Conservation (phyloP, 2,797 vertebrate species). For the Bufotes viridis region DNA sequence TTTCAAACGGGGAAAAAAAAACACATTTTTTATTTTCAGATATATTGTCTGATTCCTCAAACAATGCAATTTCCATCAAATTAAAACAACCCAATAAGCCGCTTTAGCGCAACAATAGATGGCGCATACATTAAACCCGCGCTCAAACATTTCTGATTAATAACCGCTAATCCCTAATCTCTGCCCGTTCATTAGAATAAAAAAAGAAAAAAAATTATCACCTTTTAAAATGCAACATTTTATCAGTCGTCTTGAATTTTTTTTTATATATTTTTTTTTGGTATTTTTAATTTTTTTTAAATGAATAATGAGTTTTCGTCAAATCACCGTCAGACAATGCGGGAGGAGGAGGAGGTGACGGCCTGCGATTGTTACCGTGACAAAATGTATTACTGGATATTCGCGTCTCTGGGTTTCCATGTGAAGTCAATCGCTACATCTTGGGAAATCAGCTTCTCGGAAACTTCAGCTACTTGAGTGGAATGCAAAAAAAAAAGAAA, state of each 20-base stretch:
- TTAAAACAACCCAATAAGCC: slow-evolving; percentile 55
- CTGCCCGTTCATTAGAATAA: slow-evolving; percentile 34
- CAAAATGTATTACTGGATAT: slow-evolving; percentile 63
- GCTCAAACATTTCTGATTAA: slow-evolving; percentile 64
- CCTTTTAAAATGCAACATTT: slow-evolving; percentile 63
- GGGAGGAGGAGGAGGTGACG: slow-evolving; percentile 57
- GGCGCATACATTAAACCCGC: slow-evolving; percentile 62
- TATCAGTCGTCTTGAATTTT: slow-evolving; percentile 42
- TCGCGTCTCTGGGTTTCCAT: slow-evolving; percentile 66
- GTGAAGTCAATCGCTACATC: slow-evolving; percentile 70
- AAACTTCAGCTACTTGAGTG: slow-evolving; percentile 66
- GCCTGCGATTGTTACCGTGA: slow-evolving; percentile 70
- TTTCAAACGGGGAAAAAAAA: slow-evolving; percentile 18
- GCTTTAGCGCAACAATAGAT: slow-evolving; percentile 64
- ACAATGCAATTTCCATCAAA: slow-evolving; percentile 47
- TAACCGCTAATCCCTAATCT: slow-evolving; percentile 61
- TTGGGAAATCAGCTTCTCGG: slow-evolving; percentile 62
- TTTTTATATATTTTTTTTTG: not conserved
- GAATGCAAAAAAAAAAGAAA: slow-evolving; percentile 71
- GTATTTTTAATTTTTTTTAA: slow-evolving; percentile 51
- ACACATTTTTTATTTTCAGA: slow-evolving; percentile 48
- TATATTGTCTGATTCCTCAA: slow-evolving; percentile 61
- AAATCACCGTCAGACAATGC: not conserved
- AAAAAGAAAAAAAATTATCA: slow-evolving; percentile 36
- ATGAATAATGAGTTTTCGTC: slow-evolving; percentile 46